Evolutionary conservation across 2,888 invertebrate species (phyloP), one percentile per base, ranked within the genome.

Genomic region (Exocentrus adspersus): DNA sequence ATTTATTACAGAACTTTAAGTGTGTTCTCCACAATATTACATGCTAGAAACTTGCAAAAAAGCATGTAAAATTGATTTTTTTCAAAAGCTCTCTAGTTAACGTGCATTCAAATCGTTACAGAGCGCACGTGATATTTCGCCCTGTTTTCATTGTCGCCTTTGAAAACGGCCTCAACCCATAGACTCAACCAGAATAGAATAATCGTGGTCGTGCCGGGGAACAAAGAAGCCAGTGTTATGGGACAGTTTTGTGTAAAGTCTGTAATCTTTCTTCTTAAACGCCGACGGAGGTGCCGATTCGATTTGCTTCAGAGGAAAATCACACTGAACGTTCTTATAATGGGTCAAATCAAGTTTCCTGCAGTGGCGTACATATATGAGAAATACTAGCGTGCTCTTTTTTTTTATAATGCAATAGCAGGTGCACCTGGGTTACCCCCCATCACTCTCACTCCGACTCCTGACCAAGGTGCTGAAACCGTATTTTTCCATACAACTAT

Each of bases 201-300:
- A 66, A 64, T 68, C 54, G 62, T 41, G 41, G 65, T 64, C 56
- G 60, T 68, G 65, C 48, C 50, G 19, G 21, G 56, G 62, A 62
- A 62, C 61, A 66, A 60, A 59, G 58, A 45, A 56, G 57, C 37
- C 48, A 57, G 45, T 62, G 62, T 62, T 62, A 62, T 56, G 42
- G 52, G 57, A 60, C 52, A 56, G 50, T 53, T 56, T 57, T 58
- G 64, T 52, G 50, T 57, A 45, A 16, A 65, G 61, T 16, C 50
- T 51, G 64, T 60, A 60, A 54, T 60, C 65, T 57, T 59, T 61
- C 50, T 66, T 57, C 53, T 52, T 50, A 64, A 62, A 62, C 32
- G 65, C 68, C 68, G 63, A 63, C 68, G 60, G 54, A 65, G 60
- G 64, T 67, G 64, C 53, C 60, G 60, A 69, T 69, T 69, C 57